phyloP scores from a whole-genome alignment of 2,113 vertebrate genomes.

The Rhegmatorhina hoffmannsi region DNA sequence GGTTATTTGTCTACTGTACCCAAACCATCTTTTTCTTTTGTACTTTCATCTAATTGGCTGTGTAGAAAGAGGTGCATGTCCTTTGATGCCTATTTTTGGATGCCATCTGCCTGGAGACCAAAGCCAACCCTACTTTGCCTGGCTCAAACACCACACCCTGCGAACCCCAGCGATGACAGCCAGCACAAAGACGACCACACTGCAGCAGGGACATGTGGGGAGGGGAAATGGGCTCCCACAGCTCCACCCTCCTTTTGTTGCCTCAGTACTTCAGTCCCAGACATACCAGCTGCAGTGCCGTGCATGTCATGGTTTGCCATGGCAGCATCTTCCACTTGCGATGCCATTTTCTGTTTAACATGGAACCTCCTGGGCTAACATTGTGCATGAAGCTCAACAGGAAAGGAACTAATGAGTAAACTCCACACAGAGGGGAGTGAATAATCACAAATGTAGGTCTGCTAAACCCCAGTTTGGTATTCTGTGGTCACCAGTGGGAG shows the following conservation, averaged over 20 bases:
- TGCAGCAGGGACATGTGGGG: background rate
- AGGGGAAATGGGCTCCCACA: background rate
- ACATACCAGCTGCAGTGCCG: accelerated
- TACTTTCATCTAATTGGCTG: background rate
- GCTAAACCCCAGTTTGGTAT: constrained; percentile 21
- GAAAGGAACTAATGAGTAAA: constrained; percentile 63
- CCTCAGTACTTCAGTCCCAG: background rate
- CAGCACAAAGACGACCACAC: background rate
- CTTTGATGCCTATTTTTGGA: background rate
- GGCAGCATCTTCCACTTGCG: background rate
- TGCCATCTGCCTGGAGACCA: background rate
- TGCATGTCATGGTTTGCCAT: background rate
- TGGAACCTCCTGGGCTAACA: constrained; percentile 29
- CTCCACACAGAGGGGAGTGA: constrained; percentile 51
- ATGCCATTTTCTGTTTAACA: constrained; percentile 25
- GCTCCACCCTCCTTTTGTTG: background rate
- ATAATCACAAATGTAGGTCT: constrained; percentile 32
- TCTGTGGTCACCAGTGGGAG: constrained; percentile 65
- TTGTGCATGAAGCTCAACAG: constrained; percentile 26
- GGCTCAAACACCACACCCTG: background rate
- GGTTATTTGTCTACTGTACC: background rate
- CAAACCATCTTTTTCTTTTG: background rate
- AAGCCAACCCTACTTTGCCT: background rate
- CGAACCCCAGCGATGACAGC: background rate
- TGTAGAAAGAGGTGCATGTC: background rate